Base-by-base conservation (phyloP, 2,113 vertebrate species). In the Dolichallabes microphthalmus region DNA sequence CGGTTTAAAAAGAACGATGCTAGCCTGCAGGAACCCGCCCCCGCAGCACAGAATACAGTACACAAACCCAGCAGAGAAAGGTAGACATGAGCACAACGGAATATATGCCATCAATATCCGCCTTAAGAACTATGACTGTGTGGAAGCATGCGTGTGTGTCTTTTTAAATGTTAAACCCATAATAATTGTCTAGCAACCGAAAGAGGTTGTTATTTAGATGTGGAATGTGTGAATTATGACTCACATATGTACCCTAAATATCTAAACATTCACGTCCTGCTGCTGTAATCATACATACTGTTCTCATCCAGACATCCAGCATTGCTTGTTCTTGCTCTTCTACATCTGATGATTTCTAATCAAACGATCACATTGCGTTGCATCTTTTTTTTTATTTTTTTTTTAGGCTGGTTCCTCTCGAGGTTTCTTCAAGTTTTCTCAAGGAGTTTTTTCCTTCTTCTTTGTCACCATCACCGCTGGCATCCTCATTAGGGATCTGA, bases 1-100 rank as follows among this genome's bases (percentile, higher is more conserved):
- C 84, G 61, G 61, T 82, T 88, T 85, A 10, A 80, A 84, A 79
- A 50, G 63, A 86, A 63, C n/a, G 61, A 64, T 58, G 60, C 68
- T 84, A 27, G 74, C 50, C 86, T 73, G 64, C 55, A 73, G 12
- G 71, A 88, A 71, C 27, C 76, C 84, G 17, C 84, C 61, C 76
- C 84, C 64, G 13, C 52, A 53, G 82, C 66, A 75, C 79, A 61
- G 76, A 76, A 58, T 53, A 81, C 45, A 61, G 61, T 82, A 84
- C 45, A 82, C 12, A 85, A 63, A 32, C 55, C 63, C 27, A 13
- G 57, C 78, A 83, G 25, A 64, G 64, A 60, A 45, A 83, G 53
- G 32, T n/a, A 77, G 45, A 66, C 60, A 58, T 32, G 35, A 68
- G 35, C 32, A 80, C 53, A 73, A 55, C 19, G 50, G 73, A 80